phyloP scores from a whole-genome alignment of 1,140 invertebrate species.

The Dendroctonus ponderosae region DNA sequence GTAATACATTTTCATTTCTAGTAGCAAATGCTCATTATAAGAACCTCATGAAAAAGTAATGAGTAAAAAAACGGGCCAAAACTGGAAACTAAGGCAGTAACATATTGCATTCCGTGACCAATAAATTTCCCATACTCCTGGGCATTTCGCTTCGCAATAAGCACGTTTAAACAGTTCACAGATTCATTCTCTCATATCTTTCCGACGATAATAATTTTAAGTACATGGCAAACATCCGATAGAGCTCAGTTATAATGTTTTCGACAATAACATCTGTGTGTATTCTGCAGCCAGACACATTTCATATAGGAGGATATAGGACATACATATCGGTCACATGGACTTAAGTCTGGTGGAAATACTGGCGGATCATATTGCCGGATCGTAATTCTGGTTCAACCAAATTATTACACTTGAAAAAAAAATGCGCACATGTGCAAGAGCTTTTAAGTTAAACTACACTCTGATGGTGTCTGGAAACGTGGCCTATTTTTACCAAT shows the following conservation, averaged over 20 bases:
- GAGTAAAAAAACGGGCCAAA: too few species aligned
- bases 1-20: too few species aligned
- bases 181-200: constrained; percentile 1
- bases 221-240: constrained; percentile 21
- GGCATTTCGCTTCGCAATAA: too few species aligned
- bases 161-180: too few species aligned
- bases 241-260: constrained; percentile 10
- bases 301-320: constrained; percentile 8
- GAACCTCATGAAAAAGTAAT: too few species aligned
- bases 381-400: not conserved
- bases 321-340: constrained; percentile 5
- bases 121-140: too few species aligned
- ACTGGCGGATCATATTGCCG: not conserved
- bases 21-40: too few species aligned
- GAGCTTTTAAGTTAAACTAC: constrained; percentile 1
- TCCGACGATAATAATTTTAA: constrained; percentile 15
- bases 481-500: too few species aligned
- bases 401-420: not conserved
- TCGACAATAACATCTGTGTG: constrained; percentile 16
- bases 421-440: not conserved
- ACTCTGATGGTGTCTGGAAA: too few species aligned
- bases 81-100: too few species aligned
- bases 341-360: not conserved
- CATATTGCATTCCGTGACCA: too few species aligned
- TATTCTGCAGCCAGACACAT: constrained; percentile 16